Base-by-base conservation (phyloP, 1,140 invertebrate genomes). In the Drosophila kikkawai region DNA sequence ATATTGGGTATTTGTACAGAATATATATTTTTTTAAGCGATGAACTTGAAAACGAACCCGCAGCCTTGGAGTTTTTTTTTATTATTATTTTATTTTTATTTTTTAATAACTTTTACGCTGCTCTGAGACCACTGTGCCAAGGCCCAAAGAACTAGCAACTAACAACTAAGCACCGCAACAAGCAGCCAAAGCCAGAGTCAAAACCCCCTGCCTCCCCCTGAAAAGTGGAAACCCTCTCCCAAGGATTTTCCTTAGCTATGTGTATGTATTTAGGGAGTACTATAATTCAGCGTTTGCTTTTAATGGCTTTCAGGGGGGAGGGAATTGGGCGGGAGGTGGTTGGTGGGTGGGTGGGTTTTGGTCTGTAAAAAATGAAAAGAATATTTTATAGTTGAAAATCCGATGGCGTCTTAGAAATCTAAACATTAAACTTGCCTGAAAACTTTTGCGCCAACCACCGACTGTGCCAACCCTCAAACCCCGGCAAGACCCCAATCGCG, bases 351-450 rank as follows among this genome's bases (percentile, higher is more conserved):
- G 58, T 15, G 12, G 12, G 12, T 13, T 39, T 6, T 50, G 22
- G 47, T 15, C 29, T 51, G 15, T 29, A n/a, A 56, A 55, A 56
- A 56, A 56, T 74, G 63, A 82, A 78, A 82, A 75, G 60, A 82
- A 85, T 85, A 85, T 85, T 83, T 85, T 85, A 86, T 86, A 86
- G 82, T 86, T 86, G 65, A 86, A 86, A 86, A 79, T 86, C 66
- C 75, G 66, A 67, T 75, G 81, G 66, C 64, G 77, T 83, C 85
- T 91, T 85, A 91, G 86, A 91, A 91, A 91, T 91, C 86, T 91
- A 91, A 91, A 87, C 82, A 82, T 79, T 69, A 82, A 86, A 91
- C 86, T 91, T 91, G 75, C 68, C 60, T 36, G 56, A 90, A 90
- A 82, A 73, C 82, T 90, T 78, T 59, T 48, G 22, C 7, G 36